A percentile compares a stretch with the other conserved stretches of the same genome.
Evolutionary conservation across 2,113 vertebrate genomes (phyloP).

Genomic region (Myxocyprinus asiaticus): DNA sequence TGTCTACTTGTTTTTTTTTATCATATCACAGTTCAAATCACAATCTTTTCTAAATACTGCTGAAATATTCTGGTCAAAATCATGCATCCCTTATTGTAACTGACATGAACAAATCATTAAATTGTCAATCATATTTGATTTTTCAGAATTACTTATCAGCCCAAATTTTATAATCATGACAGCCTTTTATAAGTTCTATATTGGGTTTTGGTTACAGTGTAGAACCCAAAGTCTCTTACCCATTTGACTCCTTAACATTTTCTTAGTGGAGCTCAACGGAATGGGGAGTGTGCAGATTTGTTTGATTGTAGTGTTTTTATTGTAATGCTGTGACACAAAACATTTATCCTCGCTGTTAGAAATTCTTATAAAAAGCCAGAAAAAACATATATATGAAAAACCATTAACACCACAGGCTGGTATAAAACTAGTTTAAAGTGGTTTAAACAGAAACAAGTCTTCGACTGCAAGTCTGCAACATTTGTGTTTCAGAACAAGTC

Average conservation of each 20-base stretch:
- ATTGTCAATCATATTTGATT: too few relatives aligned
- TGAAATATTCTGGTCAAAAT: too few relatives aligned
- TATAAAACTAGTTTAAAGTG: conserved; percentile 5
- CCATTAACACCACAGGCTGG: neutral
- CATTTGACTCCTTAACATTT: neutral
- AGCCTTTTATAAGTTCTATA: neutral
- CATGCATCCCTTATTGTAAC: too few relatives aligned
- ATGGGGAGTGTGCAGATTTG: neutral
- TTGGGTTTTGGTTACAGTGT: neutral
- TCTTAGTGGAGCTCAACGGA: neutral
- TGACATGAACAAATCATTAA: too few relatives aligned
- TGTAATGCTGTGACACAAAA: neutral
- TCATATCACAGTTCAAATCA: too few relatives aligned
- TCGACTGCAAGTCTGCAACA: neutral
- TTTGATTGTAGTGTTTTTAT: neutral
- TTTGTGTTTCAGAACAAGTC: neutral
- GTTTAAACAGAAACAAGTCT: conserved; percentile 6
- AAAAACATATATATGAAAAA: neutral
- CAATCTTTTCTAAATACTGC: too few relatives aligned
- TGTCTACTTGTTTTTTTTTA: too few relatives aligned
- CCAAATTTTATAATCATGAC: too few relatives aligned
- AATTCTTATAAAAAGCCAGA: conserved; percentile 2
- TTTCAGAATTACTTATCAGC: too few relatives aligned
- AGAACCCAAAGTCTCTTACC: neutral
- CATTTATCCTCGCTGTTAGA: conserved; percentile 16